phyloP scores from a whole-genome alignment of 2,113 vertebrate species.

The Bujurquina vittata region DNA sequence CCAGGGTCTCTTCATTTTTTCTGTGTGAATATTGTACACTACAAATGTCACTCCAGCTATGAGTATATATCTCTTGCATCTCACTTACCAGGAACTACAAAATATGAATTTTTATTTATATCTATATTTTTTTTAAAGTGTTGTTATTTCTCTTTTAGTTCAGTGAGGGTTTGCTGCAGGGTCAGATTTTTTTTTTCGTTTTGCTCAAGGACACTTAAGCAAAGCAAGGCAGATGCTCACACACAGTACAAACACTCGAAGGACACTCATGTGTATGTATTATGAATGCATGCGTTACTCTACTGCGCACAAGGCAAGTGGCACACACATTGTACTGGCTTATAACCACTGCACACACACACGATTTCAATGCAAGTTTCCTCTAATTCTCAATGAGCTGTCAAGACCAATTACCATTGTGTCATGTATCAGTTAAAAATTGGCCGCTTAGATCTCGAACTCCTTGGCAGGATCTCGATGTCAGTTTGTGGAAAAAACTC shows the following conservation, averaged over 20 bases:
- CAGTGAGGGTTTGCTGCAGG: not conserved
- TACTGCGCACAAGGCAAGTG: constrained; percentile 24
- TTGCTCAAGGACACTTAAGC: constrained; percentile 39
- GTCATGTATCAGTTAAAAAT: constrained; percentile 39
- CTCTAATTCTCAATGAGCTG: constrained; percentile 50
- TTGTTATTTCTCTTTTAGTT: not conserved
- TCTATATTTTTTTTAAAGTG: not conserved
- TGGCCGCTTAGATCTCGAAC: constrained; percentile 17
- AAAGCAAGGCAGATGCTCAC: constrained; percentile 29
- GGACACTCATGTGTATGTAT: constrained; percentile 5
- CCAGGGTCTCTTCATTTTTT: not conserved
- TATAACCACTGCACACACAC: constrained; percentile 33
- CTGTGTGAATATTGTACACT: not conserved
- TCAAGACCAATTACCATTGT: constrained; percentile 35
- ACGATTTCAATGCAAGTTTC: constrained; percentile 16
- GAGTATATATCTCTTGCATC: not conserved
- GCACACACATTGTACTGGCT: constrained; percentile 20
- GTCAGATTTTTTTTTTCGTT: not conserved
- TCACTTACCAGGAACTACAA: not conserved
- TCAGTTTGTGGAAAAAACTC: constrained; percentile 49
- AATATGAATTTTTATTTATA: constrained; percentile 16
- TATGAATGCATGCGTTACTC: not conserved
- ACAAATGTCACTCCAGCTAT: not conserved
- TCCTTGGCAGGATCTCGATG: constrained; percentile 35
- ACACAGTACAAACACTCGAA: constrained; percentile 13